Evolutionary conservation across 2,888 invertebrate genomes (phyloP).

Genomic region (Drosophila putrida): DNA sequence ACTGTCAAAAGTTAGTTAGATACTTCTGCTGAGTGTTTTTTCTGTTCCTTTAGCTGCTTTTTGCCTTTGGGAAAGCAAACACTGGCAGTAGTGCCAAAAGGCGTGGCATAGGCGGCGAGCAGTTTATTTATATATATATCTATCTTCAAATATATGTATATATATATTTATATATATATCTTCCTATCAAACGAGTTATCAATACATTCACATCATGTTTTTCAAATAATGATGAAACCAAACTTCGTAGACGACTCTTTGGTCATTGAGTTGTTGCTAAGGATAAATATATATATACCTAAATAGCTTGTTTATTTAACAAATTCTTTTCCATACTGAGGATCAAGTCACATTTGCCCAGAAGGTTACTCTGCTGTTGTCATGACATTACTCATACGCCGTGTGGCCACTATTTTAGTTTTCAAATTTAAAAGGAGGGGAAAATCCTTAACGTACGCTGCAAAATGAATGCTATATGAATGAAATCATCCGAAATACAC

Average conservation of each 20-base stretch:
- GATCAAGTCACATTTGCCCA: neutral
- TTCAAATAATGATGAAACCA: neutral
- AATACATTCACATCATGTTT: neutral
- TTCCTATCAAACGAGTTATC: constrained; percentile 1
- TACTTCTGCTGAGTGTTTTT: constrained; percentile 36
- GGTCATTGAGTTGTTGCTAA: neutral
- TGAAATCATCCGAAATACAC: constrained; percentile 76
- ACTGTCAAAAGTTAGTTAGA: constrained; percentile 72
- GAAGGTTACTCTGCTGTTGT: constrained; percentile 22
- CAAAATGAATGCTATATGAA: constrained; percentile 52
- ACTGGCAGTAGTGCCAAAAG: constrained; percentile 34
- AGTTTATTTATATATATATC: neutral
- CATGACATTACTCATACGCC: constrained; percentile 73
- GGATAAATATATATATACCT: neutral
- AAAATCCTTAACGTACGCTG: constrained; percentile 20
- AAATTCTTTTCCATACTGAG: neutral
- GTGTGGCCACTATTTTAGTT: constrained; percentile 24
- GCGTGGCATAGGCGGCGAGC: constrained; percentile 62
- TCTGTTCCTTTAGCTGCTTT: constrained; percentile 12
- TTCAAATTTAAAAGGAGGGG: constrained; percentile 10
- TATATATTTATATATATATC: too few relatives aligned
- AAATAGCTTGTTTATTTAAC: neutral
- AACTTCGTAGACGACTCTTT: neutral
- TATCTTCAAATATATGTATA: constrained; percentile 1
- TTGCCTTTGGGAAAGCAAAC: constrained; percentile 9